Base-by-base conservation (phyloP, 2,797 vertebrate genomes). In the Cuniculus paca region DNA sequence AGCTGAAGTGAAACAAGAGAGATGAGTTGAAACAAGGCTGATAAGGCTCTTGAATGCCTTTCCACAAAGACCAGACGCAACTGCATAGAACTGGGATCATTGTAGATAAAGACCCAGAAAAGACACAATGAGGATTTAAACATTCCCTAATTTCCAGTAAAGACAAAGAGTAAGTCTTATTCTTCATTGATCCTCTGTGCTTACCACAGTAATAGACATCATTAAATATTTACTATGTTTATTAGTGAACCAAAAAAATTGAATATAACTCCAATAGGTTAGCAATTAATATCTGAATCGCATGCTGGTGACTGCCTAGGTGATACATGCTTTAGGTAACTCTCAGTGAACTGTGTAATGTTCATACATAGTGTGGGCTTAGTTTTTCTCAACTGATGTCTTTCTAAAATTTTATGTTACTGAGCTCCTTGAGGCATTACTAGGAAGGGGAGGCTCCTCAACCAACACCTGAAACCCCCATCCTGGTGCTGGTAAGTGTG, bases 191-290 rank as follows among this genome's bases (percentile, higher is more conserved):
- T 70, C 42, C 26, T 92, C 63, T 60, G 74, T 63, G 52, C n/a
- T 88, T 85, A 61, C 36, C 63, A 89, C 42, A 63, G 70, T 45
- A 89, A 60, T n/a, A 82, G 70, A n/a, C 2, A 34, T 92, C 70
- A 70, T 79, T 90, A 95, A 93, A 78, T 96, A 74, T 95, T 95
- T 93, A 82, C 54, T 77, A 94, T 75, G 48, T 83, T 89, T 90
- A 89, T 61, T 77, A 83, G 19, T 78, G 31, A 90, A 93, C 5
- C 34, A 83, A 89, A 91, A 74, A 75, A 6, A 28, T 63, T 78
- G 85, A 85, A 68, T 2, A 2, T 45, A 82, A 97, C 48, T 10
- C 5, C 54, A 83, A 36, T 82, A 16, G 60, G 45, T 96, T 78
- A 91, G 65, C 48, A 93, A 61, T 93, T 88, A 65, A 85, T 58